Base-by-base conservation (phyloP, 1,140 invertebrate species). In the Phthorimaea operculella region DNA sequence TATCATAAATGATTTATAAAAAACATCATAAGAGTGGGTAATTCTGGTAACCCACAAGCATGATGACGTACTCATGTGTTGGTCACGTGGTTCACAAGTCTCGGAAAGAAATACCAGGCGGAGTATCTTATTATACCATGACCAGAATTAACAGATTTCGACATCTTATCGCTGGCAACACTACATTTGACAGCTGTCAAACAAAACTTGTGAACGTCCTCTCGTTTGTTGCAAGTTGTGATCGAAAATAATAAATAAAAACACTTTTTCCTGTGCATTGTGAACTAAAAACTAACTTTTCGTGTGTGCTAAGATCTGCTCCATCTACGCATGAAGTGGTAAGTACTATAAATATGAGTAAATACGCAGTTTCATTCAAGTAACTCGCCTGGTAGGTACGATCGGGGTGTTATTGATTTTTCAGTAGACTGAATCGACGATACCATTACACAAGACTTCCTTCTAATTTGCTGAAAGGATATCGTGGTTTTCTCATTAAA, bases 381-480 rank as follows among this genome's bases (percentile, higher is more conserved):
- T 42, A 57, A 56, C 15, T 49, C 28, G 36, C 48, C 17, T 36
- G 21, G 52, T 62, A 39, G 55, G 39, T 45, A 63, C 54, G 53
- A 28, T 59, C 54, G 54, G 48, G 63, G 52, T 69, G 68, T 73
- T 76, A 76, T 76, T 73, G 73, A 76, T 76, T 76, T 76, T 73
- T 76, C 66, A 65, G 67, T 50, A 54, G 54, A 55, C 44, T 47
- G 44, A 17, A 16, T 15, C 12, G 44, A 9, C 44, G 9, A 47
- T 47, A 47, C n/a, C 39, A 15, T 47, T 47, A 47, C 44, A 47
- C 44, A 47, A 47, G 44, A 47, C 44, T 47, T 47, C 44, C 44
- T 47, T 16, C 44, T 47, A 47, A 47, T 15, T 47, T 15, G 15
- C 16, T 47, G 16, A 47, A 47, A 47, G 44, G 44, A 47, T 47